Base-by-base conservation (phyloP, 2,888 invertebrate genomes). In the Pasiphila rectangulata region DNA sequence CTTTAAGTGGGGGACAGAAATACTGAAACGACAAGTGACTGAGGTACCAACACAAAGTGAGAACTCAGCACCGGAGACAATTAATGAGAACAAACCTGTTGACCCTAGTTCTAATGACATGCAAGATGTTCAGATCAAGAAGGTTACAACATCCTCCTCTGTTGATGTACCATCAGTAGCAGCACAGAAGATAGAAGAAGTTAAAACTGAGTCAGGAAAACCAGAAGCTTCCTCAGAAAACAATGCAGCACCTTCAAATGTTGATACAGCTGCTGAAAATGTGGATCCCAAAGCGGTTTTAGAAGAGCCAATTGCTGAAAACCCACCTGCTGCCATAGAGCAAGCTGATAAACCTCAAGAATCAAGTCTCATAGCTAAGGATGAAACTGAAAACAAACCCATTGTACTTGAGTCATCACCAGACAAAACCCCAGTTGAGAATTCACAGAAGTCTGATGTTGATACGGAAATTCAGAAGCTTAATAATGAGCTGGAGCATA, bases 1-100 rank as follows among this genome's bases (percentile, higher is more conserved):
- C 59, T 87, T 65, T 49, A 76, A 79, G 51, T 84, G 77, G 79
- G 84, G 84, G 7, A 55, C 57, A 9, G 70, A 72, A 13, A 50
- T 71, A 32, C 57, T 84, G 24, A 67, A 64, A 10, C 44, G 24
- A 17, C 51, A 55, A 34, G 25, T 38, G 9, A 51, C 37, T 16
- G 1, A 16, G 24, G 24, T 57, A 17, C 32, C 45, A 45, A 30
- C 30, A 3, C 56, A 59, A 40, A 56, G n/a, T n/a, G n/a, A 49
- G 5, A 41, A 38, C 3, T 2, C 10, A 42, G 45, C 34, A 12
- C 51, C 34, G 6, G 42, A 36, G 6, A 32, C 47, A 19, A 42
- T 27, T 17, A 21, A 13, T 16, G 49, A 27, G 4, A 35, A 23
- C 12, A 54, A 56, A 7, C 38, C 34, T 10, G 44, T 32, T 4